phyloP scores from a whole-genome alignment of 2,113 vertebrate species.

The Oreochromis tanganicae region DNA sequence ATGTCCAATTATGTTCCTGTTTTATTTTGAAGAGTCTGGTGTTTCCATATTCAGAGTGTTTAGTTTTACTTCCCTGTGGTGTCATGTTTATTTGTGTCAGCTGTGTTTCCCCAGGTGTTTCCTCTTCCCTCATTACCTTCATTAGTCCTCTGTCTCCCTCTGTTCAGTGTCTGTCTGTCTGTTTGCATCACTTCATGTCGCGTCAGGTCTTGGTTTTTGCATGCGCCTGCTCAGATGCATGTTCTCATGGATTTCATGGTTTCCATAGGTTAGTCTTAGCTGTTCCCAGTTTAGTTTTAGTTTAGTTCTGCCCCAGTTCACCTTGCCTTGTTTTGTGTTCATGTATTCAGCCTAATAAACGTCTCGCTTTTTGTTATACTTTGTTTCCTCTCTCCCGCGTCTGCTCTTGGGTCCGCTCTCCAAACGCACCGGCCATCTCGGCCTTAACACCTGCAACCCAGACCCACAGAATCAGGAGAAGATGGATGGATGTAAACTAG shows the following conservation, averaged over 20 bases:
- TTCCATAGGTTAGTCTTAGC: not conserved
- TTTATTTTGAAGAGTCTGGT: no score
- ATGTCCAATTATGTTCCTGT: no score
- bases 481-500: not conserved
- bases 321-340: not conserved
- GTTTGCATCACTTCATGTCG: not conserved
- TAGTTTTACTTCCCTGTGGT: not conserved
- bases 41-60: not conserved
- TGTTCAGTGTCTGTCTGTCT: not conserved
- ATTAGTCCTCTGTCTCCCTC: not conserved
- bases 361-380: not conserved
- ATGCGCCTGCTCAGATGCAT: rapidly evolving
- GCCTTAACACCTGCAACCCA: not conserved
- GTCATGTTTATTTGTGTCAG: not conserved
- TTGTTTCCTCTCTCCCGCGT: not conserved
- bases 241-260: not conserved
- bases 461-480: not conserved
- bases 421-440: not conserved
- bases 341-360: not conserved
- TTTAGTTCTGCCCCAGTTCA: not conserved
- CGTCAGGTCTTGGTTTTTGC: not conserved
- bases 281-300: not conserved
- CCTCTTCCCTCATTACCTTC: not conserved
- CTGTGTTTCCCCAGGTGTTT: not conserved
- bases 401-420: not conserved